Base-by-base conservation (phyloP, 2,797 vertebrate species). In the Paramormyrops hopkinsi region DNA sequence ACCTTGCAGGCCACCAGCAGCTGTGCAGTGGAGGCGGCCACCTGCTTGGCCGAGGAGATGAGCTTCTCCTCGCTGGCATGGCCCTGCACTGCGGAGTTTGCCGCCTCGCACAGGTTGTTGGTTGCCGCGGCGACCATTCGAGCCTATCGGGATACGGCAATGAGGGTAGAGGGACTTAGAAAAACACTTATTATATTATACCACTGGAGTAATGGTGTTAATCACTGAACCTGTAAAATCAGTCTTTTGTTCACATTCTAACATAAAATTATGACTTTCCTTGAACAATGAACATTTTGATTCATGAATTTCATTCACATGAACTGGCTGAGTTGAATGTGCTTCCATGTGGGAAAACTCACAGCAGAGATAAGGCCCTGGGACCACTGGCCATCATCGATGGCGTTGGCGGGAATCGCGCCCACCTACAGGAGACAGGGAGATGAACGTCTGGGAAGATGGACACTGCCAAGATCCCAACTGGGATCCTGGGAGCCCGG, bases 321-420 rank as follows among this genome's bases (percentile, higher is more conserved):
- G 50, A 86, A 62, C 4, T 12, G 53, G 22, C 33, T 44, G 17
- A 56, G 17, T 62, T 56, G 29, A 87, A 87, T 14, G 11, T 33
- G 3, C 22, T 17, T 17, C 29, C 9, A 56, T 33, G n/a, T 86
- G 51, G n/a, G 69, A 44, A 92, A 69, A 96, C 98, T 97, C 95
- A 99, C 98, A 0, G 98, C 98, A 91, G 98, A 99, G 95, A 99
- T 99, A 59, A 99, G 97, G 44, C 98, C 98, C 93, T 99, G 98
- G 92, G 98, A 99, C 98, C 98, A 99, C 94, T 99, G 98, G 2
- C 98, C 98, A 46, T 99, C 98, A 83, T 99, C 98, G 90, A 97
- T 96, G 0, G 98, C 97, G 0, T 99, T 99, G 91, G 98, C 98
- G 22, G 96, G 97, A 90, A 97, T 98, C 1, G 98, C 97, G 0